Evolutionary conservation across 2,888 invertebrate species (phyloP).

Genomic region (Heliconius charithonia): DNA sequence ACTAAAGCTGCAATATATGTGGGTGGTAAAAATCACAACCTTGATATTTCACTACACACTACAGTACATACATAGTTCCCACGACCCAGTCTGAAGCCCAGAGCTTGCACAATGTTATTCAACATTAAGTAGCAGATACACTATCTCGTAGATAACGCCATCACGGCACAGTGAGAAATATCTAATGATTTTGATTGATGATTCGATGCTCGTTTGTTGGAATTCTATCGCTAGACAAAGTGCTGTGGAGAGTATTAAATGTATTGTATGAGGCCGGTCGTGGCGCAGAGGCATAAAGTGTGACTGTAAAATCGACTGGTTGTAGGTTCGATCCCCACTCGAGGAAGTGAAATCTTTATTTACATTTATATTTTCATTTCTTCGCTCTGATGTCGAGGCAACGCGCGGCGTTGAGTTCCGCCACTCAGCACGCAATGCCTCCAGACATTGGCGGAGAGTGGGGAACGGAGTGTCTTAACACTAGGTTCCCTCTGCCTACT

Average conservation of each 20-base stretch:
- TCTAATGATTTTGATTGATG: neutral
- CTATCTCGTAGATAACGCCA: constrained; percentile 1
- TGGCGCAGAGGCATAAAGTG: too few species aligned
- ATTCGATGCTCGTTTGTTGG: neutral
- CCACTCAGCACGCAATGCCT: too few species aligned
- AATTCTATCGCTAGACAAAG: neutral
- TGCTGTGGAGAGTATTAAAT: neutral
- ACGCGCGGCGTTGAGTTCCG: too few species aligned
- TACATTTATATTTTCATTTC: too few species aligned
- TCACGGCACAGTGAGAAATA: neutral
- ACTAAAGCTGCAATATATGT: constrained; percentile 6
- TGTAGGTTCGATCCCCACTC: too few species aligned
- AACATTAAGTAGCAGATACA: constrained; percentile 23
- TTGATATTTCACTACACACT: constrained; percentile 40
- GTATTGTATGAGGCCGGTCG: too few species aligned
- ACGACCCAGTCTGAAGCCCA: constrained; percentile 39
- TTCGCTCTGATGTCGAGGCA: too few species aligned
- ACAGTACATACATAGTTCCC: constrained; percentile 31
- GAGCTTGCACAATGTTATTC: constrained; percentile 40
- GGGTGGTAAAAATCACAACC: constrained; percentile 32
- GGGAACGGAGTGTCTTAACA: too few species aligned
- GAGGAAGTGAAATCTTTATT: too few species aligned
- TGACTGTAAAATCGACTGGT: too few species aligned
- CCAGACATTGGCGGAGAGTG: too few species aligned
- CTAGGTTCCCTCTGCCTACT: too few species aligned